Evolutionary conservation across 2,113 vertebrate species (phyloP).

Genomic region (Gnathonemus echidnorhynchus): DNA sequence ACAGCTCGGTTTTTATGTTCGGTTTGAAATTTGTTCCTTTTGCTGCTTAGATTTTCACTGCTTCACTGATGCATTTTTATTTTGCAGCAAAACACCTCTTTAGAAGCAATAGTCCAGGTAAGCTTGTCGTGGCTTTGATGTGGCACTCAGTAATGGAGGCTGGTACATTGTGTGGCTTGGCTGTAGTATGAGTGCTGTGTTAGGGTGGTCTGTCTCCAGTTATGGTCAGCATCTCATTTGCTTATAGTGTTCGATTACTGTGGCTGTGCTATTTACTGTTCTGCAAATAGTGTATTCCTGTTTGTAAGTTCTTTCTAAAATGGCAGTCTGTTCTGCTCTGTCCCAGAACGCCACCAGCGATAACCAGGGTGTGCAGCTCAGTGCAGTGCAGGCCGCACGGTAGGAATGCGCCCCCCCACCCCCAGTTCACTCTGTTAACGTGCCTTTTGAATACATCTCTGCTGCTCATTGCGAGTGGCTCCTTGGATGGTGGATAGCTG

Average conservation of each 20-base stretch:
- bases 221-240: neutral
- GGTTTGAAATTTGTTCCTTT: conserved; percentile 13
- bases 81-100: conserved; percentile 90
- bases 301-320: neutral
- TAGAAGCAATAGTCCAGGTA: conserved; percentile 99
- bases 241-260: neutral
- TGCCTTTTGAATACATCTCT: neutral
- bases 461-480: neutral
- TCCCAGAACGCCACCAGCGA: conserved; percentile 95
- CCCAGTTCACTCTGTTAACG: too few species aligned
- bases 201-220: neutral
- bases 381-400: conserved; percentile 97
- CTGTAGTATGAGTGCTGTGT: neutral
- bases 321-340: conserved; percentile 3
- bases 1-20: neutral
- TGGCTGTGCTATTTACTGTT: neutral
- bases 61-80: conserved; percentile 30
- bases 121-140: conserved; percentile 38
- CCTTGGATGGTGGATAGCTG: neutral
- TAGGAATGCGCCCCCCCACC: conserved; percentile 45
- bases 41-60: conserved; percentile 18
- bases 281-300: neutral
- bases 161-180: neutral
- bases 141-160: neutral
- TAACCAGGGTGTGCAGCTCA: conserved; percentile 95